Evolutionary conservation across 1,140 invertebrate species (phyloP).

Genomic region (Tetramorium alpestre): DNA sequence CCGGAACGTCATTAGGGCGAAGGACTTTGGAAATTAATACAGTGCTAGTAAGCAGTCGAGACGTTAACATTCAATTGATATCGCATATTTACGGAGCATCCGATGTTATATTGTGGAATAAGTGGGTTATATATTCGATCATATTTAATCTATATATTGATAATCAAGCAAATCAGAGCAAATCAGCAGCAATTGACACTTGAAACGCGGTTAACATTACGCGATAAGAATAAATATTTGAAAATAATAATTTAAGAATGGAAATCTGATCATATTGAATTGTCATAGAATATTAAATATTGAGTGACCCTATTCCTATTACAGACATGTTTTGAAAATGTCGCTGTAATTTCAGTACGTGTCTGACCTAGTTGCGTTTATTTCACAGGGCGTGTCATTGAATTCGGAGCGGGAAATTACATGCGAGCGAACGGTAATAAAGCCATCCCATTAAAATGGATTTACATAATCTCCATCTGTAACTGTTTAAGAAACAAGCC

Average conservation of each 20-base stretch:
- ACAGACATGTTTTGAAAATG: neutral
- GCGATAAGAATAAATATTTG: neutral
- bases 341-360: neutral
- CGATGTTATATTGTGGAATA: neutral
- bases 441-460: slow-evolving; percentile 53
- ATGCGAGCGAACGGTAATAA: slow-evolving; percentile 51
- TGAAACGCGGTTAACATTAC: neutral
- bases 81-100: neutral
- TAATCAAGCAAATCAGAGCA: neutral
- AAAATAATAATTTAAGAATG: neutral
- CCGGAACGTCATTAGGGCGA: slow-evolving; percentile 21
- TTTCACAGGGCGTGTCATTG: slow-evolving; percentile 31
- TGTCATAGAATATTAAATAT: neutral
- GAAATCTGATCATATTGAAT: neutral
- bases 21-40: slow-evolving; percentile 33
- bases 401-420: slow-evolving; percentile 42
- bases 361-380: slow-evolving; percentile 20
- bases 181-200: neutral
- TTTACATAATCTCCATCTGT: slow-evolving; percentile 68
- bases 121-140: neutral
- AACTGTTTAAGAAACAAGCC: slow-evolving; percentile 69
- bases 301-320: neutral
- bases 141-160: neutral
- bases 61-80: neutral
- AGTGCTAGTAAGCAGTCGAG: neutral